Evolutionary conservation across 2,797 vertebrate species (phyloP), one percentile per base, ranked within the genome.

Genomic region (Otus scops): DNA sequence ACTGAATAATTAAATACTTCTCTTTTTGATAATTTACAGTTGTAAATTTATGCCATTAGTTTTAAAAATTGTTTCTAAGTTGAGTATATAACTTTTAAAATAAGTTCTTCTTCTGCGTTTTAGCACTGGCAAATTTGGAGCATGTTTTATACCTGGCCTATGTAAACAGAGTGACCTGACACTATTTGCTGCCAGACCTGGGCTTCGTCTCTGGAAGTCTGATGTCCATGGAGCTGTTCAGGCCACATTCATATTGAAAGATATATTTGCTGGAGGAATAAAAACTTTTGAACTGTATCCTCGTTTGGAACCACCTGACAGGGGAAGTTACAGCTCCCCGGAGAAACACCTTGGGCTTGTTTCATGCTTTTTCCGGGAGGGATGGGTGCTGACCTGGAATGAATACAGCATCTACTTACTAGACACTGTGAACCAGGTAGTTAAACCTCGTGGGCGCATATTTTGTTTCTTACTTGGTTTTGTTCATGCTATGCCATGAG

Each of bases 341-440:
- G 99, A 99, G 80, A 98, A 98, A 60, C 99, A 99, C 94, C 98
- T 99, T 24, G 99, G 99, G 14, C 97, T 99, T 39, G 95, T 99
- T 61, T 98, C 98, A 0, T 99, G 99, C 73, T 99, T 99, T 97
- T 98, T 98, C 51, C 98, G 95, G 83, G 99, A 99, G 28, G 99
- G 99, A 69, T 99, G 99, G 99, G 98, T 99, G 75, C 96, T 99
- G 91, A 99, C 99, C 96, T 99, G 99, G 99, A 99, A 99, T 1
- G 99, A 99, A 81, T 99, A 99, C 93, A 99, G 99, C 77, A 97
- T 99, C 92, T 99, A 99, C 83, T 98, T 99, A 36, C 91, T 99
- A 11, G 99, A 99, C 96, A 99, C 98, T 38, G 18, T 98, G 67
- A 99, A 98, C 59, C 98, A 99, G 99, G 99, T 99, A 95, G 63